phyloP scores from a whole-genome alignment of 1,140 invertebrate species.

The Nebria ingens region DNA sequence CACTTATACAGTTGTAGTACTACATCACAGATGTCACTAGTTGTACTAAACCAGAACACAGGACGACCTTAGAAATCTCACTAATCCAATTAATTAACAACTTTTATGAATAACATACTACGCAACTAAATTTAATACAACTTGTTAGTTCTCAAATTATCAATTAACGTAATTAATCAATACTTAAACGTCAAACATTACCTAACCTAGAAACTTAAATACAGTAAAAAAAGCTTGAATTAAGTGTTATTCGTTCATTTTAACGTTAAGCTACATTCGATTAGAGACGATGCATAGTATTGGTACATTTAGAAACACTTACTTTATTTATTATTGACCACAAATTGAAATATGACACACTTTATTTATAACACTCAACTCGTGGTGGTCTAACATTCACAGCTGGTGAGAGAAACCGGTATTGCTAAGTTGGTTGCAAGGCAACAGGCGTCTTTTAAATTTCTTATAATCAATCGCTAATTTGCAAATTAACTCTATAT shows the following conservation, averaged over 20 bases:
- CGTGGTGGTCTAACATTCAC: neutral
- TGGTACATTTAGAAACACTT: neutral
- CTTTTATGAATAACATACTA: neutral
- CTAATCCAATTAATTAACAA: too few species aligned
- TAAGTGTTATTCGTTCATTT: too few species aligned
- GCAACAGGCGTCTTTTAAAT: neutral
- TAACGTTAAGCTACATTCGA: too few species aligned
- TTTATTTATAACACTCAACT: neutral
- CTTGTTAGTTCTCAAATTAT: neutral
- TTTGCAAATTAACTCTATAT: too few species aligned
- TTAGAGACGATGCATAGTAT: too few species aligned
- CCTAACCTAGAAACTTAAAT: too few species aligned
- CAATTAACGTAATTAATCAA: too few species aligned
- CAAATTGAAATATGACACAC: neutral
- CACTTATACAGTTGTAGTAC: neutral
- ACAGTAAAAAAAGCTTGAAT: too few species aligned
- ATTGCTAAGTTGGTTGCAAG: neutral
- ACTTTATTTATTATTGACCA: neutral
- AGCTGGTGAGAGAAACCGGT: constrained; percentile 4
- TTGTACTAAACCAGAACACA: constrained; percentile 8
- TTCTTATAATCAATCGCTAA: too few species aligned
- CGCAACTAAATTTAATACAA: neutral
- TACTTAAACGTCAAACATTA: too few species aligned
- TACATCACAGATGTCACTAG: constrained; percentile 13
- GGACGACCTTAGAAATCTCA: neutral